phyloP scores from a whole-genome alignment of 2,113 vertebrate species.

The Malurus melanocephalus region DNA sequence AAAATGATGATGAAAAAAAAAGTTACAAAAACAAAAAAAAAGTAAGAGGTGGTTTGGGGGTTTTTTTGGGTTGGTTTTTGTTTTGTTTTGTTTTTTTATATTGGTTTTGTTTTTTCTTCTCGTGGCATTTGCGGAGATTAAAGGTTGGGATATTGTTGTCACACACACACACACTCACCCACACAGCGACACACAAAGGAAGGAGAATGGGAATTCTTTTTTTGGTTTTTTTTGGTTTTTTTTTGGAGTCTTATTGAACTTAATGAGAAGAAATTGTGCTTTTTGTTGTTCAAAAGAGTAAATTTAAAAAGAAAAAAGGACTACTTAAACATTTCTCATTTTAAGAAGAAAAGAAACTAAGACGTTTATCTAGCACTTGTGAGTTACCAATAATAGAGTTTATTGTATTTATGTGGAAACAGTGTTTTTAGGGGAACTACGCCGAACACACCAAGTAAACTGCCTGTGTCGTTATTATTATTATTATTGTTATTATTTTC shows the following conservation, averaged over 20 bases:
- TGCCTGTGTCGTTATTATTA: slow-evolving; percentile 62
- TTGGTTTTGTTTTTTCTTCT: background rate
- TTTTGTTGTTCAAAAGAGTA: slow-evolving; percentile 76
- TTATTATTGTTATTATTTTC: background rate
- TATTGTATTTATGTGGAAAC: slow-evolving; percentile 89
- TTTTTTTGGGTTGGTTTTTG: background rate
- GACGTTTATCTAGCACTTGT: slow-evolving; percentile 84
- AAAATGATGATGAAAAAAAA: background rate
- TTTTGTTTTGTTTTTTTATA: background rate
- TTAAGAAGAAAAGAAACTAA: slow-evolving; percentile 63
- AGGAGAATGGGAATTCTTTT: slow-evolving; percentile 55
- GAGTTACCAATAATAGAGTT: slow-evolving; percentile 77
- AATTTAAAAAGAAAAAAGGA: slow-evolving; percentile 67
- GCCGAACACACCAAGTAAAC: slow-evolving; percentile 63
- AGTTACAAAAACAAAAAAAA: background rate
- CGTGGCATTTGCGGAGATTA: slow-evolving; percentile 52
- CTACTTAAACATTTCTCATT: slow-evolving; percentile 80
- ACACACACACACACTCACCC: slow-evolving; percentile 13
- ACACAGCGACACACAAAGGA: slow-evolving; percentile 21
- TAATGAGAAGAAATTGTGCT: slow-evolving; percentile 77
- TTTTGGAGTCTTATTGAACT: slow-evolving; percentile 67
- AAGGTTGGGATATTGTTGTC: slow-evolving; percentile 55
- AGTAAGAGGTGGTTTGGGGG: background rate
- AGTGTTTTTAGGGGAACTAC: slow-evolving; percentile 77
- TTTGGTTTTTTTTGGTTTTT: background rate